A percentile compares a stretch with the other conserved stretches of the same genome.
Evolutionary conservation across 1,140 invertebrate genomes (phyloP).

Genomic region (Artemia franciscana): DNA sequence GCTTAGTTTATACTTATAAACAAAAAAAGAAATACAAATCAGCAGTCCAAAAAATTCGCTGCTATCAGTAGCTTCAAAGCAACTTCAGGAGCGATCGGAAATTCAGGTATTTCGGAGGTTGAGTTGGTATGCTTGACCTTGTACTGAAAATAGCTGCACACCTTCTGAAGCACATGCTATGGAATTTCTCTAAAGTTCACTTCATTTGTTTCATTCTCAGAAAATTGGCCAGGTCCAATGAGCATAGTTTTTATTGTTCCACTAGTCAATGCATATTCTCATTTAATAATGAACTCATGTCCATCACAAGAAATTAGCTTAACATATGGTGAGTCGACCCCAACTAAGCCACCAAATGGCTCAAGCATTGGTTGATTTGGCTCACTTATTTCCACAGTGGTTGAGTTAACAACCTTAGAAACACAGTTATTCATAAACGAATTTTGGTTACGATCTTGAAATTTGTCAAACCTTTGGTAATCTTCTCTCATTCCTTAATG

Average conservation of each 20-base stretch:
- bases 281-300: conserved; percentile 92
- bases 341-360: conserved; percentile 79
- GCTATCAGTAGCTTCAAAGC: conserved; percentile 96
- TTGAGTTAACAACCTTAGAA: too few species aligned
- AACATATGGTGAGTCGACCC: conserved; percentile 96
- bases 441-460: too few species aligned
- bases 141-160: conserved; percentile 99
- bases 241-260: conserved; percentile 98
- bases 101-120: conserved; percentile 97
- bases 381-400: too few species aligned
- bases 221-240: conserved; percentile 84
- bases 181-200: conserved; percentile 98
- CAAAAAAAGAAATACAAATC: conserved; percentile 23
- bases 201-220: conserved; percentile 97
- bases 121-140: conserved; percentile 98
- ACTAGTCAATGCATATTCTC: conserved; percentile 89
- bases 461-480: too few species aligned
- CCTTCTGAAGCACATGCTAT: conserved; percentile 92
- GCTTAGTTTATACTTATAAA: too few species aligned
- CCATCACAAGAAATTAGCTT: conserved; percentile 92
- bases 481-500: too few species aligned
- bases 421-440: too few species aligned
- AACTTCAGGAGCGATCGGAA: conserved; percentile 88
- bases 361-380: too few species aligned
- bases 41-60: conserved; percentile 98